These are phyloP conservation scores for Cyprichromis sp. DNA, from an alignment of 2,113 vertebrate genomes.

Conservation along the genomic window DNA sequence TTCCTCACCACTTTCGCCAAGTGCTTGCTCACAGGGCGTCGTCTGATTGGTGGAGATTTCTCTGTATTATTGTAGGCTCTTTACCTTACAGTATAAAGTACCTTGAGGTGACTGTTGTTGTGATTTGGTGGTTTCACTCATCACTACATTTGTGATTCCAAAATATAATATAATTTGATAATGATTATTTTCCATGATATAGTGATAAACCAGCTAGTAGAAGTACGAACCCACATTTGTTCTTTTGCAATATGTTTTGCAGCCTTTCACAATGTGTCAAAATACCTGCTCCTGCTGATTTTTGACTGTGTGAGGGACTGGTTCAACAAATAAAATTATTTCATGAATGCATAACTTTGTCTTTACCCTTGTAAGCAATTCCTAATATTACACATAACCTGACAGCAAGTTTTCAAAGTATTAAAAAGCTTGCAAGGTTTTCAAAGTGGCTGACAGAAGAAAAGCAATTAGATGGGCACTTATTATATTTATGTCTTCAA, in stretches of 20 bases:
- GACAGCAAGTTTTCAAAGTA: not conserved
- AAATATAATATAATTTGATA: not conserved
- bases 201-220: not conserved
- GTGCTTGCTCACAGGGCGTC: not conserved
- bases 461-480: not conserved
- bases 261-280: not conserved
- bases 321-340: not conserved
- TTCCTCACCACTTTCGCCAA: not conserved
- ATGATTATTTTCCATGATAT: not conserved
- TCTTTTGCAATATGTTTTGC: not conserved
- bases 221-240: not conserved
- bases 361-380: not conserved
- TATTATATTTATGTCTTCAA: not conserved
- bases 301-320: not conserved
- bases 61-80: not conserved
- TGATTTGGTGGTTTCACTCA: rapidly evolving
- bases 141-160: not conserved
- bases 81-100: not conserved
- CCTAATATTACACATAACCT: not conserved
- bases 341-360: not conserved
- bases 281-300: not conserved
- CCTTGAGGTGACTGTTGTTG: not conserved
- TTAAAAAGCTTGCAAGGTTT: not conserved
- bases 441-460: not conserved
- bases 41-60: not conserved